Base-by-base conservation (phyloP, 2,888 invertebrate genomes). In the Liodrosophila aerea region DNA sequence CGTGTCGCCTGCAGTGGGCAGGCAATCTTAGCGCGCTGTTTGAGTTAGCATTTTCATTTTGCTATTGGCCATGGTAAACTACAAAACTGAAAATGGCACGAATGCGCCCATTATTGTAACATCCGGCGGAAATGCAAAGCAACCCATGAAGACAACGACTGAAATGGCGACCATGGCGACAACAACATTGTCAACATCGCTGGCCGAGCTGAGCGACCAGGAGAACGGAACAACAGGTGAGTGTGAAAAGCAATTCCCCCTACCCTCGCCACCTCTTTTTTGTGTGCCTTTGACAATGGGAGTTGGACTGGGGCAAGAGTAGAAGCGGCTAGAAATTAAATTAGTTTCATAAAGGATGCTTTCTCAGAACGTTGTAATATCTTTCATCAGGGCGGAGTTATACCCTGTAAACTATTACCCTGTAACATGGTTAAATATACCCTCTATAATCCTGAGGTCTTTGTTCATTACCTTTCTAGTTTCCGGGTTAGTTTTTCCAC, bases 151-250 rank as follows among this genome's bases (percentile, higher is more conserved):
- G 46, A 68, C 70, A 56, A 69, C 76, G 46, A 65, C 68, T 40
- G 37, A 13, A 4, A 9, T 29, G 46, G 68, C 44, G 49, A 40
- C 45, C 37, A 70, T 69, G 54, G 67, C 70, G 37, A 65, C 68
- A 37, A 65, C 68, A 37, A 46, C 64, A 15, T 56, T 82, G 56
- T 85, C 85, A 39, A 64, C 72, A 16, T 78, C 78, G 22, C 47
- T 76, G 37, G 81, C 40, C 57, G 84, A 87, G 49, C 29, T 76
- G 51, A 82, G 76, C 62, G 76, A 80, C n/a, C 66, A 74, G 15
- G 87, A 88, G 53, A 87, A 83, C 66, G 87, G 85, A 29, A 80
- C 87, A 53, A 88, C 87, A 49, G 87, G 87, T 87, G 76, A 88
- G 87, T 85, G 60, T 47, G 50, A 65, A 73, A 52, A 33, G 37